Conservation (phyloP, 2,888 invertebrate genomes). For the Drosophila borealis region DNA sequence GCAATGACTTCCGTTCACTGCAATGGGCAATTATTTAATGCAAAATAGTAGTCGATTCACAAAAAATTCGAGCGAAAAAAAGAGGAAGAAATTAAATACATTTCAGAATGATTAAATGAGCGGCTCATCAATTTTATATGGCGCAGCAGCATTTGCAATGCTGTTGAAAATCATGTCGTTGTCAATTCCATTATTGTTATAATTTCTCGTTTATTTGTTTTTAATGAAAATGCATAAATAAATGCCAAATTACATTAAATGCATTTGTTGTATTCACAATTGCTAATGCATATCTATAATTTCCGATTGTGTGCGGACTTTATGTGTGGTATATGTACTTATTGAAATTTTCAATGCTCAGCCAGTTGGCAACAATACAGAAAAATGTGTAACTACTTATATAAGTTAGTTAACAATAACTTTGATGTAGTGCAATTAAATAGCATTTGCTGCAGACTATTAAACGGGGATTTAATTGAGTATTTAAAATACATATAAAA, state of each 20-base stretch:
- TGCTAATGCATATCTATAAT: constrained; percentile 62
- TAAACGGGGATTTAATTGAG: constrained; percentile 19
- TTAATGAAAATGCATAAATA: constrained; percentile 77
- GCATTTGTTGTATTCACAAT: constrained; percentile 48
- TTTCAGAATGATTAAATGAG: constrained; percentile 45
- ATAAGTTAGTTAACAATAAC: constrained; percentile 71
- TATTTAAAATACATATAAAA: background rate
- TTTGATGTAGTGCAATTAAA: constrained; percentile 35
- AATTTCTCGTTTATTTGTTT: constrained; percentile 72
- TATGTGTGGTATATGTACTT: constrained; percentile 13
- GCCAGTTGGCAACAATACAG: constrained; percentile 37
- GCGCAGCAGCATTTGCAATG: constrained; percentile 37
- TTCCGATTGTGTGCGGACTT: constrained; percentile 57
- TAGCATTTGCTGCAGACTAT: constrained; percentile 14
- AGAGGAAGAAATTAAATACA: constrained; percentile 23
- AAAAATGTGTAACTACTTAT: constrained; percentile 36
- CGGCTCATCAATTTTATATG: constrained; percentile 41
- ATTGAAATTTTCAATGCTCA: constrained; percentile 47
- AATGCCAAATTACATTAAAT: constrained; percentile 78
- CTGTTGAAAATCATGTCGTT: constrained; percentile 54
- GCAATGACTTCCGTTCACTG: constrained; percentile 34
- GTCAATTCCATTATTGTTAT: constrained; percentile 67
- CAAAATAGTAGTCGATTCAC: constrained; percentile 10
- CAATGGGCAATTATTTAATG: constrained; percentile 28
- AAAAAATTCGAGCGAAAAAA: background rate